Base-by-base conservation (phyloP, 2,888 invertebrate species). In the Idaea biselata region DNA sequence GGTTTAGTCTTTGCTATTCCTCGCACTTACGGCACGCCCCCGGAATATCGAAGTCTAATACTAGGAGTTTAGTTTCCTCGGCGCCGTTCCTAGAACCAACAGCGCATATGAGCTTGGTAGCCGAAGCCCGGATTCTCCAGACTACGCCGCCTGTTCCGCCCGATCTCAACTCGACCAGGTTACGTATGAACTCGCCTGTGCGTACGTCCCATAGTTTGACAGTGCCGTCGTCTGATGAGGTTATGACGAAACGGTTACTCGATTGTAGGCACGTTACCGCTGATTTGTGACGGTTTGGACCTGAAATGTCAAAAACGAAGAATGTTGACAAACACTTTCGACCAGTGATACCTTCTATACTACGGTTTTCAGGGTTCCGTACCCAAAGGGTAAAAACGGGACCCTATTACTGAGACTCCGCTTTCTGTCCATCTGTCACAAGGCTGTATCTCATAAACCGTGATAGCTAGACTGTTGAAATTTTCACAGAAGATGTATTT, bases 131-230 rank as follows among this genome's bases (percentile, higher is more conserved):
- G 70, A 99, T 98, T 59, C 99, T 95, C 99, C 99, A 99, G 16
- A 99, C 99, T 18, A 99, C 99, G 58, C 99, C 99, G 2, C 99
- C 99, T 58, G 97, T 97, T 2, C 99, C 99, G 25, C 99, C 99
- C 71, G 98, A 98, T 66, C 97, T 96, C 69, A 99, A 93, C 56
- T 97, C 95, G 64, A 99, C 98, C 69, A 99, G 94, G 92, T 99
- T 98, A 68, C 99, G 95, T 71, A 99, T 97, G 88, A 99, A 99
- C 81, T 98, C 98, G 86, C 97, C 98, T 62, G 98, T 99, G 84
- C 96, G 96, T 58, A 99, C 96, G 90, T 99, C 99, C 99, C 99
- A 99, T 65, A 99, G 93, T 89, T 99, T 99, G 17, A 99, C 99
- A 1, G 99, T 99, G 63, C 99, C 99, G 89, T 99, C 99, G 85